Conservation (phyloP, 2,888 invertebrate species). For the Lysandra bellargus region DNA sequence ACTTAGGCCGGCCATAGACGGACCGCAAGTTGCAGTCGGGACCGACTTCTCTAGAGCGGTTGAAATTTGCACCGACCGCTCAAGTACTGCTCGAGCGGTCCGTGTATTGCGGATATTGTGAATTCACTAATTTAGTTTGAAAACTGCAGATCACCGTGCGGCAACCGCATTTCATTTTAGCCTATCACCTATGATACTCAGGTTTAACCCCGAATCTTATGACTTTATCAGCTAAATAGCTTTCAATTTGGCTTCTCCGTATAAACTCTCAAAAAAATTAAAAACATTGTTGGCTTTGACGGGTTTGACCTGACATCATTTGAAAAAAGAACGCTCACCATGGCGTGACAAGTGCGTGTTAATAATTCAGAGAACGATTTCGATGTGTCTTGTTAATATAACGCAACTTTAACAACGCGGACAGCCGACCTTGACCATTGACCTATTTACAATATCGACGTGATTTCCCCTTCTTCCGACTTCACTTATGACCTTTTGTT, state of each 20-base stretch:
- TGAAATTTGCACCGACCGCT: too few relatives aligned
- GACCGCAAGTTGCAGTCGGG: too few relatives aligned
- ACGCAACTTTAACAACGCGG: constrained; percentile 25
- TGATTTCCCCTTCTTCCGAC: neutral
- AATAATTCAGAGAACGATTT: constrained; percentile 35
- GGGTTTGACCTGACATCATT: neutral
- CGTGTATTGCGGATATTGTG: too few relatives aligned
- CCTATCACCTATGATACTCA: too few relatives aligned
- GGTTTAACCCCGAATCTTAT: too few relatives aligned
- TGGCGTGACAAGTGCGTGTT: constrained; percentile 34
- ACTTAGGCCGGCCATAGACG: too few relatives aligned
- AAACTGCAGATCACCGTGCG: too few relatives aligned
- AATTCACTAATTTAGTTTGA: too few relatives aligned
- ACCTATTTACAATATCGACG: constrained; percentile 44
- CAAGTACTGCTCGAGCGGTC: too few relatives aligned
- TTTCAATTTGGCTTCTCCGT: neutral
- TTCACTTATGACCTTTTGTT: neutral
- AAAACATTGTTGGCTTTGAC: neutral
- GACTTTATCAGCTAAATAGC: too few relatives aligned
- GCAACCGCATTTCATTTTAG: too few relatives aligned
- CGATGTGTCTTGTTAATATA: constrained; percentile 34
- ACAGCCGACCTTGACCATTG: constrained; percentile 48
- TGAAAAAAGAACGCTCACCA: neutral
- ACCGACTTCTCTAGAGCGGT: too few relatives aligned
- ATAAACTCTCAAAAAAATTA: neutral